These are phyloP conservation scores for Zaprionus camerounensis DNA, from an alignment of 1,140 invertebrate genomes.

Conservation along the genomic window DNA sequence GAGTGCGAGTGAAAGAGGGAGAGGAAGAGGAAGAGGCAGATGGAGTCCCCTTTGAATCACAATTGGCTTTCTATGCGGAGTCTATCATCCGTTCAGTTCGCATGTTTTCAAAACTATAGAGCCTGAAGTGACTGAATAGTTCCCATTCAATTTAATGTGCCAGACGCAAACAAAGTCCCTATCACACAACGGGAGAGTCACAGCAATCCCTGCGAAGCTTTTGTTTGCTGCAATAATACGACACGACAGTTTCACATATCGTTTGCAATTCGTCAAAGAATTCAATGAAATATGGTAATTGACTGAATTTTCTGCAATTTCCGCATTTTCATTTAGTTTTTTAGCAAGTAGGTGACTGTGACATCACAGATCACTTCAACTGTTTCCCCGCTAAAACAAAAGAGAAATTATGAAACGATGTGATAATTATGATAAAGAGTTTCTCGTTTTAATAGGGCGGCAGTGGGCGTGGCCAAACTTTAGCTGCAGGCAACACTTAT, in stretches of 20 bases:
- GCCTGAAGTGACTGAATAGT: not conserved
- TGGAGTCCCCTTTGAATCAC: not conserved
- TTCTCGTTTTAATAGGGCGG: no score
- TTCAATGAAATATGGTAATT: not conserved
- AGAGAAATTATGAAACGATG: no score
- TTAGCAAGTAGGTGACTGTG: no score
- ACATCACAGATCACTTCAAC: no score
- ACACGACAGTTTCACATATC: not conserved
- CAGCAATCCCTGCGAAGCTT: not conserved
- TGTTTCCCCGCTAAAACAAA: no score
- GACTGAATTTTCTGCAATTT: not conserved
- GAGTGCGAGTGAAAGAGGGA: not conserved
- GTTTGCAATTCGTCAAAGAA: not conserved
- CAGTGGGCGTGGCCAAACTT: no score
- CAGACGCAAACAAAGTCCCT: not conserved
- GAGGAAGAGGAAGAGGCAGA: not conserved
- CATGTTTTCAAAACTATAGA: slow-evolving; percentile 1
- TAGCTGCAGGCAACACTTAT: no score
- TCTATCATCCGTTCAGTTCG: slow-evolving; percentile 2
- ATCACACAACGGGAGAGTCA: not conserved
- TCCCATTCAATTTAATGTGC: not conserved
- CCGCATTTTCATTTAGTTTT: no score
- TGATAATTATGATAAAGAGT: no score
- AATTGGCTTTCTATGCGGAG: slow-evolving; percentile 1
- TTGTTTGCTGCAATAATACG: slow-evolving; percentile 1